Conservation (phyloP, 2,113 vertebrate species). For the Myocastor coypus region DNA sequence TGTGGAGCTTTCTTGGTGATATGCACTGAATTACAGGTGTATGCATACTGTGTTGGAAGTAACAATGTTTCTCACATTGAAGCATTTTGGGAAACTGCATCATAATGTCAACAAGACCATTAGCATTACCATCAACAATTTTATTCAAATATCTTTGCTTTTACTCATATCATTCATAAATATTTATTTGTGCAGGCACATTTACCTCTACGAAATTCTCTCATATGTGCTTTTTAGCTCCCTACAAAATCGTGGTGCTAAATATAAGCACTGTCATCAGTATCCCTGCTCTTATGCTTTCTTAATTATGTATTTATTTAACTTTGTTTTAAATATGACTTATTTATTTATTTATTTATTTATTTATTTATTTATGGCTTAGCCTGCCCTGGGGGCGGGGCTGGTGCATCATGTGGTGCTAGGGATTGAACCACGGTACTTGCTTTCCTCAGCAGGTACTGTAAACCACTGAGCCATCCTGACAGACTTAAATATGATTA, state of each 20-base stretch:
- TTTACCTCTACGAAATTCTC: neutral
- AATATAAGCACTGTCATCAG: neutral
- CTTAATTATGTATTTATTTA: neutral
- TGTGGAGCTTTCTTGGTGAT: neutral
- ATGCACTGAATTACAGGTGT: neutral
- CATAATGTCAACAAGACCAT: neutral
- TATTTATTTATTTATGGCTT: too few species aligned
- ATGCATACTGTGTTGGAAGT: neutral
- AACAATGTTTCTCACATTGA: neutral
- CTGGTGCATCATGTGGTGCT: too few species aligned
- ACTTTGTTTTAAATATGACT: neutral
- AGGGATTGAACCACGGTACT: too few species aligned
- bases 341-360: too few species aligned
- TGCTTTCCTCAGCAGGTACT: too few species aligned
- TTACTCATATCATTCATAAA: neutral
- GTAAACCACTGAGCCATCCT: too few species aligned
- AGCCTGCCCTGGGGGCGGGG: too few species aligned
- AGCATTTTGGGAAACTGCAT: neutral
- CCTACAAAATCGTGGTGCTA: neutral
- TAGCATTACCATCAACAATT: neutral
- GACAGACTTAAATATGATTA: too few species aligned
- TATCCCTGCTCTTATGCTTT: too few species aligned
- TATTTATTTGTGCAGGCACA: neutral
- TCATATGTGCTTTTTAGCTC: neutral
- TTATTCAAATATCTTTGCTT: neutral